Conservation (phyloP, 2,888 invertebrate genomes). For the Mantis religiosa region DNA sequence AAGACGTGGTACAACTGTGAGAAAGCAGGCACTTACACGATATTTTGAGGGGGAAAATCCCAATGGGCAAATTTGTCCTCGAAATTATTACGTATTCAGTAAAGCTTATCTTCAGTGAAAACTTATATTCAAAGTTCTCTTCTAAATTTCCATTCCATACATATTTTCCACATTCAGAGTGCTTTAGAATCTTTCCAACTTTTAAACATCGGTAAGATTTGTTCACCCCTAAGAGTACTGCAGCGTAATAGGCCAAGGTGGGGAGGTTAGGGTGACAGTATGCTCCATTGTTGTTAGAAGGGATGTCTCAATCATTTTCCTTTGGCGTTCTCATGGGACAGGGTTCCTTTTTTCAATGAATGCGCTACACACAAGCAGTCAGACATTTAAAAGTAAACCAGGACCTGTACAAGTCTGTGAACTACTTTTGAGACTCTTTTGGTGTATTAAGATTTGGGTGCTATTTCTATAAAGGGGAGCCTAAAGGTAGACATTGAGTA, state of each 20-base stretch:
- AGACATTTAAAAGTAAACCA: background rate
- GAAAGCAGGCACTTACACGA: no score
- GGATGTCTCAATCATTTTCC: slow-evolving; percentile 16
- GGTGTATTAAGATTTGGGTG: background rate
- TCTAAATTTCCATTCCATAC: no score
- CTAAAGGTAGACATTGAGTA: no score
- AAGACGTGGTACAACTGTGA: no score
- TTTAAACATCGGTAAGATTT: background rate
- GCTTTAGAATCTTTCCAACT: no score
- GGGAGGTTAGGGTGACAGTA: background rate
- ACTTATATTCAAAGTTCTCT: no score
- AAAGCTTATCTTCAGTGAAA: no score
- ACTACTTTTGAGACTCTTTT: background rate
- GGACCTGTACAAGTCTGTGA: background rate
- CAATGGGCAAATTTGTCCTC: no score
- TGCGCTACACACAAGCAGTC: background rate
- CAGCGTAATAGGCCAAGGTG: background rate
- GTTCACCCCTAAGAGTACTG: background rate
- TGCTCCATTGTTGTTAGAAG: slow-evolving; percentile 3
- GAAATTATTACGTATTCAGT: no score
- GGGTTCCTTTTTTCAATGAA: background rate
- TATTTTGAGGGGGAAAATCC: no score
- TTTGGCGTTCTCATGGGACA: background rate
- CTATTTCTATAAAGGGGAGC: no score
- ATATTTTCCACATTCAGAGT: no score